A percentile compares a stretch with the other conserved stretches of the same genome.
Conservation (phyloP, 2,113 vertebrate genomes). For the Xiphias gladius region DNA sequence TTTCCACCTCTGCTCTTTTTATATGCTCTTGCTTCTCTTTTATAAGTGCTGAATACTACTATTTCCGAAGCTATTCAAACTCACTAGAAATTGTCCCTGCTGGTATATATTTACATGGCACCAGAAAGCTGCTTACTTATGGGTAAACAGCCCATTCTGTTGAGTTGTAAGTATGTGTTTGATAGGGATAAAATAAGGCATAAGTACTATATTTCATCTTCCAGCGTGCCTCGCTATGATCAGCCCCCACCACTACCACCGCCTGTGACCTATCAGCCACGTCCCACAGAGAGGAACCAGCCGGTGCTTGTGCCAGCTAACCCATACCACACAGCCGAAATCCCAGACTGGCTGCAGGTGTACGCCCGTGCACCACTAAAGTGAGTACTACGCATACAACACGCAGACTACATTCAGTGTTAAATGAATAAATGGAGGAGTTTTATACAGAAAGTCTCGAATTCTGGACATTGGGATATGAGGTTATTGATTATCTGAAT, state of each 20-base stretch:
- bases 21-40: no score
- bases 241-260: slow-evolving; percentile 91
- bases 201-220: not conserved
- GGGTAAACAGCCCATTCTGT: not conserved
- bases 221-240: slow-evolving; percentile 96
- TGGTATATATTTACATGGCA: no score
- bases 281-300: slow-evolving; percentile 90
- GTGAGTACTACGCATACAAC: slow-evolving; percentile 77
- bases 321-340: slow-evolving; percentile 96
- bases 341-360: slow-evolving; percentile 99
- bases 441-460: not conserved
- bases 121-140: not conserved
- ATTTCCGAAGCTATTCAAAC: no score
- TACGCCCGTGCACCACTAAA: slow-evolving; percentile 97
- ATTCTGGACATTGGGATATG: no score
- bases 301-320: slow-evolving; percentile 96
- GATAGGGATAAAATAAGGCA: not conserved
- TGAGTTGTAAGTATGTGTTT: not conserved
- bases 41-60: no score
- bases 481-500: no score
- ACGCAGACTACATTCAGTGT: not conserved
- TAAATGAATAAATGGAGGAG: not conserved
- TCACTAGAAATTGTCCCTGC: no score
- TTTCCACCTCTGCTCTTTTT: not conserved
- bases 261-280: slow-evolving; percentile 93